Percentiles rank a stretch among this genome's conserved stretches.
These are phyloP conservation scores for Calliphora vomitoria DNA, from an alignment of 2,888 invertebrate species.

Conservation along the genomic window DNA sequence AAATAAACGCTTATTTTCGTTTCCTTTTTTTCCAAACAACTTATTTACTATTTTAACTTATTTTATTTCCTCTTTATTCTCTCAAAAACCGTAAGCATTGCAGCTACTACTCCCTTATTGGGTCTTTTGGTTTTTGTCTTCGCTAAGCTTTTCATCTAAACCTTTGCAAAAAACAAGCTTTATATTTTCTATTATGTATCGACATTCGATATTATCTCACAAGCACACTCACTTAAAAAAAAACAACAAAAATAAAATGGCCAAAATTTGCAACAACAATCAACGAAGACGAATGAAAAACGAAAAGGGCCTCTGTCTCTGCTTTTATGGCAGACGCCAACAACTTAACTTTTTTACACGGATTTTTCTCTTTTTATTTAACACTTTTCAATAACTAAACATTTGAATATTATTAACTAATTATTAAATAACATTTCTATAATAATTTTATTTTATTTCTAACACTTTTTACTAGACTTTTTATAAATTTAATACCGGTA, in stretches of 20 bases:
- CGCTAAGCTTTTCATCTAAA: too few relatives aligned
- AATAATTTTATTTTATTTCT: background rate
- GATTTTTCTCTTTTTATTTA: background rate
- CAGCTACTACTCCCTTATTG: too few relatives aligned
- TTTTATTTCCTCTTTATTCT: background rate
- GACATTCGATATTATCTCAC: too few relatives aligned
- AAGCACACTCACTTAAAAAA: background rate
- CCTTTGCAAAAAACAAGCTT: too few relatives aligned
- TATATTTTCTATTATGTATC: too few relatives aligned
- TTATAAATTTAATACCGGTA: background rate
- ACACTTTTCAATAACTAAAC: background rate
- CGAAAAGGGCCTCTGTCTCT: background rate
- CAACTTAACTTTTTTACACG: background rate
- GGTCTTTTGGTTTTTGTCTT: too few relatives aligned
- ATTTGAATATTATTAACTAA: background rate
- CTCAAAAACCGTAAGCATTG: too few relatives aligned
- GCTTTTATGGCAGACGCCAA: background rate
- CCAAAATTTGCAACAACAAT: background rate
- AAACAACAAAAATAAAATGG: background rate
- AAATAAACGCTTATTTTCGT: too few relatives aligned
- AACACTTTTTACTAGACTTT: background rate
- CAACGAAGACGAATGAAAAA: background rate
- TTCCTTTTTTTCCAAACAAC: too few relatives aligned
- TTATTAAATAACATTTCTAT: background rate
- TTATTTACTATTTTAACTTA: background rate